Percentiles rank a stretch among this genome's conserved stretches.
Conservation (phyloP, 2,113 vertebrate genomes). For the Telmatochromis brachygnathus region DNA sequence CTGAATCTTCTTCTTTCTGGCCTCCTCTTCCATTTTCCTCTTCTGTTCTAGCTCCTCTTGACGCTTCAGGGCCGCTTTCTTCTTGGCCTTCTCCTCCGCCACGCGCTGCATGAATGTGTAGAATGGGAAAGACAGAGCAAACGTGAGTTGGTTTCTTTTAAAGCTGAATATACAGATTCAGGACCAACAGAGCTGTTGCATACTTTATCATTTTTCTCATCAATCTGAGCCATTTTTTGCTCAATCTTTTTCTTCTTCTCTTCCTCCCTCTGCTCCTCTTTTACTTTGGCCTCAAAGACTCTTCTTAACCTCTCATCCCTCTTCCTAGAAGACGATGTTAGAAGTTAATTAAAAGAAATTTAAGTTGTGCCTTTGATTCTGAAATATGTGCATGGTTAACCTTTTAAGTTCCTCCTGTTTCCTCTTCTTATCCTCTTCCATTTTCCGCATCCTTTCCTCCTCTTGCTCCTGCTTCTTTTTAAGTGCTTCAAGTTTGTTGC, state of each 20-base stretch:
- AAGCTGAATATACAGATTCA: neutral
- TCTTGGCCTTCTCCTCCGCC: slow-evolving; percentile 87
- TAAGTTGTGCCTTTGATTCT: neutral
- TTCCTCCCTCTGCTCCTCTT: slow-evolving; percentile 80
- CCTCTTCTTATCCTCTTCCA: slow-evolving; percentile 85
- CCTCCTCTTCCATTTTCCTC: slow-evolving; percentile 82
- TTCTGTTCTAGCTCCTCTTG: slow-evolving; percentile 84
- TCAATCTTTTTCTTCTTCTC: slow-evolving; percentile 87
- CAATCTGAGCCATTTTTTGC: slow-evolving; percentile 84
- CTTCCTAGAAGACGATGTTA: slow-evolving; percentile 70
- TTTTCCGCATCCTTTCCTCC: slow-evolving; percentile 79
- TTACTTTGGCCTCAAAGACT: slow-evolving; percentile 82
- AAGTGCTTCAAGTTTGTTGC: slow-evolving; percentile 79
- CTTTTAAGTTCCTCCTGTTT: slow-evolving; percentile 81
- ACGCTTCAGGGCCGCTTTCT: slow-evolving; percentile 75
- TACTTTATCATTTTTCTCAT: slow-evolving; percentile 90
- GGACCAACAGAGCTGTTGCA: too few relatives aligned
- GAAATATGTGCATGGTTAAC: slow-evolving; percentile 32
- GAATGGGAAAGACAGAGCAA: neutral
- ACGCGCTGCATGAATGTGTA: slow-evolving; percentile 57
- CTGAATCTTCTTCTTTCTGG: slow-evolving; percentile 73
- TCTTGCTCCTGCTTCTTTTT: slow-evolving; percentile 87
- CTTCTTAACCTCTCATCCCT: slow-evolving; percentile 82
- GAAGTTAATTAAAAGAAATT: neutral
- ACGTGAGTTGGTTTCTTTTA: neutral